A percentile compares a stretch with the other conserved stretches of the same genome.
Conservation (phyloP, 2,888 invertebrate genomes). For the Dexiosoma caninum region DNA sequence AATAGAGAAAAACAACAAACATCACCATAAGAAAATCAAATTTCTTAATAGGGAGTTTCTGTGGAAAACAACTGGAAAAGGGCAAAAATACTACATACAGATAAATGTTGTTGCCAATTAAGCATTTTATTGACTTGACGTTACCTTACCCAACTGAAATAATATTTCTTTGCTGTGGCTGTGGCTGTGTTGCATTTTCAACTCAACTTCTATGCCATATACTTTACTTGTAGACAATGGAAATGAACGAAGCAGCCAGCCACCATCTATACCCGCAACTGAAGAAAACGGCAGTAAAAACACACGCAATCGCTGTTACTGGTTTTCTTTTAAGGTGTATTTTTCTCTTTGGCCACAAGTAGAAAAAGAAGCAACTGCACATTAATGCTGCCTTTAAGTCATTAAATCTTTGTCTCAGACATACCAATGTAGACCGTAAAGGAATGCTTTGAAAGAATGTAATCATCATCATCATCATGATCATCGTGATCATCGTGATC, state of each 20-base stretch:
- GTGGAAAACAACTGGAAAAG: constrained; percentile 46
- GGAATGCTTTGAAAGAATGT: constrained; percentile 40
- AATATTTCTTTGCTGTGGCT: constrained; percentile 21
- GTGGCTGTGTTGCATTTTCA: not conserved
- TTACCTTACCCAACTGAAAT: constrained; percentile 46
- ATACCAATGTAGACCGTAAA: not conserved
- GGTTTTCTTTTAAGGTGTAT: constrained; percentile 26
- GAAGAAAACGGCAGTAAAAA: constrained; percentile 19
- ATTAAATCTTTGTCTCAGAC: constrained; percentile 30
- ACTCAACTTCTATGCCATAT: not conserved
- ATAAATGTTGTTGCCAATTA: constrained; percentile 43
- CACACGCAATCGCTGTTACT: constrained; percentile 54
- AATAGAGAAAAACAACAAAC: not conserved
- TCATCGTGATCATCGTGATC: constrained; percentile 22
- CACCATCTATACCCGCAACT: not conserved
- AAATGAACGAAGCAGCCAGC: constrained; percentile 3
- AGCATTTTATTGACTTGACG: constrained; percentile 53
- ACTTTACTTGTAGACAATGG: not conserved
- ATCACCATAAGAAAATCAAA: constrained; percentile 48
- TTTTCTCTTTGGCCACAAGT: constrained; percentile 24
- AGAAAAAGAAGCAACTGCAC: constrained; percentile 35
- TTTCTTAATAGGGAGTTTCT: constrained; percentile 54
- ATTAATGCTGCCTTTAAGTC: constrained; percentile 28
- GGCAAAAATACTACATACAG: constrained; percentile 48
- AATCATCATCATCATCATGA: constrained; percentile 34